phyloP scores from a whole-genome alignment of 2,113 vertebrate genomes.

The Hippocampus guttulatus region DNA sequence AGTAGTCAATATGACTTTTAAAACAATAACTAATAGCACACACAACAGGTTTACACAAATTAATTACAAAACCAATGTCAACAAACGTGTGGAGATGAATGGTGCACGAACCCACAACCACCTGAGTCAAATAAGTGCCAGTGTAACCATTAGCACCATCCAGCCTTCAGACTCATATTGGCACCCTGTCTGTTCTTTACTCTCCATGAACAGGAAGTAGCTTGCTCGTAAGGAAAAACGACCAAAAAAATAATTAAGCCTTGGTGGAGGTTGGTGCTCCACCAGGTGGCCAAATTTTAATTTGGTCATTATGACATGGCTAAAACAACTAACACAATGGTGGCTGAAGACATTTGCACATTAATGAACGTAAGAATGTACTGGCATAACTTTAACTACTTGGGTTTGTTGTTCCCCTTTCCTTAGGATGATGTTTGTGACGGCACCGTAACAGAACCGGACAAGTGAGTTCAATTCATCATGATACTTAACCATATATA shows the following conservation, averaged over 20 bases:
- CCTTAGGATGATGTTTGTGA: slow-evolving; percentile 70
- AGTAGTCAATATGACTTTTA: too few relatives aligned
- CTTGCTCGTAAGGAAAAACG: background rate
- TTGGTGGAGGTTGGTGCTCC: background rate
- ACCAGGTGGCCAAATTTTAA: background rate
- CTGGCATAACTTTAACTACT: background rate
- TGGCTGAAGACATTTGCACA: background rate
- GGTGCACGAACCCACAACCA: background rate
- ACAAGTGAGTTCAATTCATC: slow-evolving; percentile 54
- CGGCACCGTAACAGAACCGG: slow-evolving; percentile 53
- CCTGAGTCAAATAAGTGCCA: background rate
- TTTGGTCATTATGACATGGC: background rate
- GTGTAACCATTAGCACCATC: background rate
- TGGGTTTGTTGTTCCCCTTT: background rate
- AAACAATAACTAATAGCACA: background rate
- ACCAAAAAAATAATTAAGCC: background rate
- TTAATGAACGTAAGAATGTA: background rate
- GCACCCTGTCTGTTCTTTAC: background rate
- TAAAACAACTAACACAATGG: background rate
- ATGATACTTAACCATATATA: background rate
- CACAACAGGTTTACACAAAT: background rate
- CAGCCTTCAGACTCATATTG: background rate
- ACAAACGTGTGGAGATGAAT: background rate
- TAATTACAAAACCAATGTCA: background rate
- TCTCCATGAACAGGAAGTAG: background rate